Base-by-base conservation (phyloP, 2,113 vertebrate species). In the Microcebus jonahi region DNA sequence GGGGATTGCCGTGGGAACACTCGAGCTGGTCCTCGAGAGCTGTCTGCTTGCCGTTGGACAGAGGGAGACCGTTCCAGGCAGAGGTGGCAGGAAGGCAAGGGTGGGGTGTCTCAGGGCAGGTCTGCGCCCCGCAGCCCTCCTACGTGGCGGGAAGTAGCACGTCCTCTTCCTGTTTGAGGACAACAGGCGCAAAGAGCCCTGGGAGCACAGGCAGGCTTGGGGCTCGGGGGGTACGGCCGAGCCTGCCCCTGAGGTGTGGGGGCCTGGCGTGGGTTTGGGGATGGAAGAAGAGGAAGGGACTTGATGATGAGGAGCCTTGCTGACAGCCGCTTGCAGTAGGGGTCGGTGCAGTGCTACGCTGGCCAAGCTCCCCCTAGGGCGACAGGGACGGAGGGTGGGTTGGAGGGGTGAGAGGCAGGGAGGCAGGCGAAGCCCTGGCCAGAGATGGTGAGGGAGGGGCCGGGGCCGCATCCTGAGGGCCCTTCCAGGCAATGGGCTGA, bases 341-440 rank as follows among this genome's bases (percentile, higher is more conserved):
- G 48, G 10, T 0, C 6, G 1, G 1, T 20, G 23, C 0, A 18
- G 61, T 25, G 36, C 50, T 20, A 11, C 12, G 42, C n/a, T 86
- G 59, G 89, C 68, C 2, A 13, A 45, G 29, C 5, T 59, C 53
- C 63, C 68, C 63, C 9, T 27, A 18, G 9, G 25, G 59, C 42
- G 25, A 27, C 9, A 17, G 34, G 13, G 71, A 34, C 15, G 39
- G 27, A 71, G 55, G 45, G 23, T 3, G 65, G 29, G 31, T 6
- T 10, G 61, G 25, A 27, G 6, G 27, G 59, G 31, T 2, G 20
- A 36, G 80, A 11, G 29, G 48, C 17, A 53, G 42, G 45, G 67
- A 71, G 25, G 3, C 20, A 6, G 73, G 2, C 13, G 42, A 55
- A 55, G 48, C 8, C 4, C 3, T 21, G 50, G 55, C 2, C 1